Base-by-base conservation (phyloP, 2,888 invertebrate genomes). In the Clitarchus hookeri region DNA sequence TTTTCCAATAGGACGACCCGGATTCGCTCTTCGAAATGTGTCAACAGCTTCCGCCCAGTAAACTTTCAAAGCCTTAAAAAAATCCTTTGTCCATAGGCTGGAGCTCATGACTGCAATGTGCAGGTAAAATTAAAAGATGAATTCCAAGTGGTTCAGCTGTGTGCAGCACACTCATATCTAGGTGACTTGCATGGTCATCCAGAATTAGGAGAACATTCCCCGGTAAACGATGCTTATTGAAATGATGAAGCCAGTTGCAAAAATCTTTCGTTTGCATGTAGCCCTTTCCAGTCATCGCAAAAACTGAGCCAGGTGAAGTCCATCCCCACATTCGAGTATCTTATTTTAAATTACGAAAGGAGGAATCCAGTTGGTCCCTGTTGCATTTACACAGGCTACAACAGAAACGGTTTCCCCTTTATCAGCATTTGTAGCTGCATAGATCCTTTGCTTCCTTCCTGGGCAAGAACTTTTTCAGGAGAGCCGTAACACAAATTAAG, bases 101-200 rank as follows among this genome's bases (percentile, higher is more conserved):
- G n/a, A n/a, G n/a, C n/a, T n/a, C n/a, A n/a, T n/a, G n/a, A n/a
- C n/a, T n/a, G n/a, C n/a, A n/a, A n/a, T n/a, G n/a, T n/a, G n/a
- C n/a, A n/a, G 27, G 19, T 27, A 82, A 36, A 82, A 36, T 82
- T 26, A 82, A 44, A 82, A 26, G 82, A 9, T 82, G 82, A 36
- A 82, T 82, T 16, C 16, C 82, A 26, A 82, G 82, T 13, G 36
- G 27, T 82, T 82, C 82, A 23, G 82, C 82, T 82, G 26, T 82
- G 16, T 82, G 0, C 82, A 82, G 25, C 16, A 27, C 82, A 44
- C n/a, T 79, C 23, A n/a, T 0, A 0, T 23, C 25, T 27, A n/a
- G 79, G 27, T 79, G 79, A n/a, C 25, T 79, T n/a, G 3, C 13
- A 36, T 82, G 82, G 11, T 0, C 82, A 23, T 36, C 82, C 82